Conservation (phyloP, 1,140 invertebrate genomes). For the Zaprionus kolodkinae region DNA sequence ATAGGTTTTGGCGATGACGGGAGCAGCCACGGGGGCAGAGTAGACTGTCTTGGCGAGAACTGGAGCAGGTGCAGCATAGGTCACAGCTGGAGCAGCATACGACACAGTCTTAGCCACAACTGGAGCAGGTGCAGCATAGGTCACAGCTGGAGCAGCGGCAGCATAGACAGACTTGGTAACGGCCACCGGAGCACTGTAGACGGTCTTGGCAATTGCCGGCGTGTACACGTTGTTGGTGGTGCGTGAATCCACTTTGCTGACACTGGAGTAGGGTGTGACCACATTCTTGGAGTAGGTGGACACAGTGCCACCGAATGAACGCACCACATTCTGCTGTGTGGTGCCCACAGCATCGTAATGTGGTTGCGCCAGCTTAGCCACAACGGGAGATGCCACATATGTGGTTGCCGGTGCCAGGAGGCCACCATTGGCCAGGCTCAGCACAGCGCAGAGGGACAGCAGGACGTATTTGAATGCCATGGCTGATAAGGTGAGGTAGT, state of each 20-base stretch:
- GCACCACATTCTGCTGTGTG: conserved; percentile 86
- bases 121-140: conserved; percentile 85
- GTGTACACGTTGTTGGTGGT: conserved; percentile 86
- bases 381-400: conserved; percentile 68
- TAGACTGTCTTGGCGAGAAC: conserved; percentile 60
- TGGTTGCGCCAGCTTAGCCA: conserved; percentile 83
- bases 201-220: conserved; percentile 64
- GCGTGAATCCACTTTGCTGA: conserved; percentile 87
- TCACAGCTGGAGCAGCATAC: conserved; percentile 62
- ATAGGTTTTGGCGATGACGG: conserved; percentile 54
- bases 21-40: conserved; percentile 52
- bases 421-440: conserved; percentile 84
- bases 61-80: conserved; percentile 64
- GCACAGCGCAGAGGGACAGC: conserved; percentile 82
- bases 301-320: conserved; percentile 86
- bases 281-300: conserved; percentile 87
- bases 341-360: conserved; percentile 85
- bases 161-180: conserved; percentile 67
- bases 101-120: conserved; percentile 80
- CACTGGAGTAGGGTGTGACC: conserved; percentile 87
- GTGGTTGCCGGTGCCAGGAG: conserved; percentile 55
- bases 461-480: conserved; percentile 84
- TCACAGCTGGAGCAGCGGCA: conserved; percentile 77
- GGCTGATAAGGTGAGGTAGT: not conserved
- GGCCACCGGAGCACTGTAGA: conserved; percentile 71